Conservation (phyloP, 2,888 invertebrate genomes). For the Chaetoderma sp. region DNA sequence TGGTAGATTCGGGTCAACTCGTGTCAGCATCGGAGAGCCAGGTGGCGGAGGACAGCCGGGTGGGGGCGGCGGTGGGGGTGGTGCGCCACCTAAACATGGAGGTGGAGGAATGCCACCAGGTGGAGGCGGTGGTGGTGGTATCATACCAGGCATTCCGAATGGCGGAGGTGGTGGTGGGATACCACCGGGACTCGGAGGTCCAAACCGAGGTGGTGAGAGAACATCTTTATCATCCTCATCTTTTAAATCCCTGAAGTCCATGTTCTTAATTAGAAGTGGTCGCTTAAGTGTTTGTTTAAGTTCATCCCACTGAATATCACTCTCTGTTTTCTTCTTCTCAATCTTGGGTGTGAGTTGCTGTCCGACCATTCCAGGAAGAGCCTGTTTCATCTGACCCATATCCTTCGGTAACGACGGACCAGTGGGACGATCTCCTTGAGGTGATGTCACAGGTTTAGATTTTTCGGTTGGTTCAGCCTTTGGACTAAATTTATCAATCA, state of each 20-base stretch:
- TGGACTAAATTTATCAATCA: not conserved
- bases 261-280: slow-evolving; percentile 85
- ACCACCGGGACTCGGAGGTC: slow-evolving; percentile 38
- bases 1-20: slow-evolving; percentile 43
- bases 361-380: not conserved
- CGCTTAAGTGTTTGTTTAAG: slow-evolving; percentile 72
- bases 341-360: slow-evolving; percentile 63
- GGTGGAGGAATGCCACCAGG: slow-evolving; percentile 38
- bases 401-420: slow-evolving; percentile 83
- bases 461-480: not conserved
- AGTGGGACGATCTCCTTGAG: slow-evolving; percentile 77
- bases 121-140: slow-evolving; percentile 45
- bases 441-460: not conserved
- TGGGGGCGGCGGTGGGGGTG: slow-evolving; percentile 26
- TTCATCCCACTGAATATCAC: slow-evolving; percentile 96
- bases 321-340: slow-evolving; percentile 84
- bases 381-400: slow-evolving; percentile 80
- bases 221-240: slow-evolving; percentile 84
- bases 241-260: slow-evolving; percentile 95
- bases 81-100: slow-evolving; percentile 48
- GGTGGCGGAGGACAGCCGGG: slow-evolving; percentile 41
- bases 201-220: slow-evolving; percentile 73
- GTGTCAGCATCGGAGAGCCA: slow-evolving; percentile 42
- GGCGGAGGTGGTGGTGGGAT: slow-evolving; percentile 44
- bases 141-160: slow-evolving; percentile 34